Percentiles rank a stretch among this genome's conserved stretches.
Evolutionary conservation across 2,113 vertebrate genomes (phyloP).

Genomic region (Ctenomys sociabilis): DNA sequence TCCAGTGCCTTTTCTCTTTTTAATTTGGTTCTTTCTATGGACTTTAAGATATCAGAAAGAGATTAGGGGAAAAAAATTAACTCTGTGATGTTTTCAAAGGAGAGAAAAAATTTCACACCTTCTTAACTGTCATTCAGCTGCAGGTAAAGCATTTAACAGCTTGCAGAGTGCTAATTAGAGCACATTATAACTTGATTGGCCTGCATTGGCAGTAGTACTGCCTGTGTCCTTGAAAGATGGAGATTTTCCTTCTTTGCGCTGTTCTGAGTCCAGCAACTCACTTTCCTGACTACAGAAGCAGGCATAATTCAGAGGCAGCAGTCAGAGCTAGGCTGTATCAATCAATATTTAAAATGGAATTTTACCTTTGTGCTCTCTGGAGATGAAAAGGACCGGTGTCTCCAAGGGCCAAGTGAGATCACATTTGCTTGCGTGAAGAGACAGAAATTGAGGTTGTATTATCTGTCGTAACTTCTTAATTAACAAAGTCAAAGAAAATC

Average conservation of each 20-base stretch:
- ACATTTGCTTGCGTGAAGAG: constrained; percentile 39
- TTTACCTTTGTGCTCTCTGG: constrained; percentile 62
- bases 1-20: constrained; percentile 19
- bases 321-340: constrained; percentile 47
- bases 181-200: constrained; percentile 82
- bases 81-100: constrained; percentile 83
- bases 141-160: constrained; percentile 84
- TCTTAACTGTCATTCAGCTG: constrained; percentile 78
- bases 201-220: constrained; percentile 57
- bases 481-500: constrained; percentile 71
- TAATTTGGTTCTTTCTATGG: constrained; percentile 55
- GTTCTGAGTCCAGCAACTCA: constrained; percentile 56
- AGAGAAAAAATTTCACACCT: constrained; percentile 81
- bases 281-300: constrained; percentile 57
- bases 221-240: constrained; percentile 63
- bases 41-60: constrained; percentile 64
- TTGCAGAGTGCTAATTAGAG: constrained; percentile 82
- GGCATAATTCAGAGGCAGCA: constrained; percentile 63
- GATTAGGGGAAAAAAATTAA: constrained; percentile 52
- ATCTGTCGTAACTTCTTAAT: constrained; percentile 72
- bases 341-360: constrained; percentile 78
- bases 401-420: constrained; percentile 61
- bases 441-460: constrained; percentile 63
- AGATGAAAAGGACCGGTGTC: constrained; percentile 62
- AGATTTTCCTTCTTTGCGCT: constrained; percentile 61